A percentile compares a stretch with the other conserved stretches of the same genome.
Conservation (phyloP, 2,888 invertebrate species). For the Chymomyza fuscimana region DNA sequence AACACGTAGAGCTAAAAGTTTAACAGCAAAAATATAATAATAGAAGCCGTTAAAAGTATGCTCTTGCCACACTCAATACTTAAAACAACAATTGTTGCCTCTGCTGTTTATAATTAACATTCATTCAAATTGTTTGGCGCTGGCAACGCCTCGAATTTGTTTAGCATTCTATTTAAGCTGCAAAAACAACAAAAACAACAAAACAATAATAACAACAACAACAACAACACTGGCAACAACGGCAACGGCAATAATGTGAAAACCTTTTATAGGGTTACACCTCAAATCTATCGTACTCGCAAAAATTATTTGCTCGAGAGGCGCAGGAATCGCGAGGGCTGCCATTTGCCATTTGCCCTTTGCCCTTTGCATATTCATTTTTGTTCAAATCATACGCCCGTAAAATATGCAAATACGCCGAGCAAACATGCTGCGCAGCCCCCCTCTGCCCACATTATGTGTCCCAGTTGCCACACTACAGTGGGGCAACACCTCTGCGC, state of each 20-base stretch:
- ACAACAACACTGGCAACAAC: not conserved
- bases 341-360: not conserved
- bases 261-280: not conserved
- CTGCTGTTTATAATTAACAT: not conserved
- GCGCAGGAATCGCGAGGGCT: not conserved
- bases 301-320: not conserved
- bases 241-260: not conserved
- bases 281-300: not conserved
- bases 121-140: not conserved
- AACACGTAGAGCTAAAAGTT: too few relatives aligned
- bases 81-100: not conserved
- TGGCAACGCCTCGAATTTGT: slow-evolving; percentile 12
- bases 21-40: too few relatives aligned
- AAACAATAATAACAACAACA: not conserved
- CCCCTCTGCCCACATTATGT: not conserved
- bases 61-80: not conserved
- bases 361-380: not conserved
- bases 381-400: not conserved
- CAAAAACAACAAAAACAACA: not conserved
- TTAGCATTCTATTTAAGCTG: slow-evolving; percentile 16
- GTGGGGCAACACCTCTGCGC: not conserved
- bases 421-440: not conserved
- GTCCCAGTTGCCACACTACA: too few relatives aligned
- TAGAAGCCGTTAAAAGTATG: not conserved
- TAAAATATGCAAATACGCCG: not conserved